Percentiles rank a stretch among this genome's conserved stretches.
phyloP scores from a whole-genome alignment of 2,888 invertebrate genomes.

The Eupithecia inturbata region DNA sequence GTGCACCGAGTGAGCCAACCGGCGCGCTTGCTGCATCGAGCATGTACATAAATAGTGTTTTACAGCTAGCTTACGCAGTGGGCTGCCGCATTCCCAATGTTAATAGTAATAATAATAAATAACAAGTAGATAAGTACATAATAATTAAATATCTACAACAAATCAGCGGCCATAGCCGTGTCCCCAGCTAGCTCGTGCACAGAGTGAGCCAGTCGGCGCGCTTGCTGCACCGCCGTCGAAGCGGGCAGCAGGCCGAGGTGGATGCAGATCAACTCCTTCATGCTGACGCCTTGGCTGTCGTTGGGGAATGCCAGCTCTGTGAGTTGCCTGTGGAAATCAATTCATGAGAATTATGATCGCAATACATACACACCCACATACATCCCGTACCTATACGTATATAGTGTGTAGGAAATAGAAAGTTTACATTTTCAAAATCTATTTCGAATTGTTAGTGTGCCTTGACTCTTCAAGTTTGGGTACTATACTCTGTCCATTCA shows the following conservation, averaged over 20 bases:
- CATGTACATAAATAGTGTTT: not conserved
- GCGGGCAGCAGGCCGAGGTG: constrained; percentile 93
- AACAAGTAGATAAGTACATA: not conserved
- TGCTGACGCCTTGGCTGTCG: constrained; percentile 66
- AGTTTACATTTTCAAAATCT: too few species aligned
- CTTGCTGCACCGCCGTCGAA: constrained; percentile 92
- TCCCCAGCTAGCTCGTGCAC: constrained; percentile 88
- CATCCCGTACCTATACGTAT: too few species aligned
- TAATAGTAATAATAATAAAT: not conserved
- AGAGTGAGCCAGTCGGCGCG: constrained; percentile 91
- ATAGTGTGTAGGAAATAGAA: too few species aligned
- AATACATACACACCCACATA: not conserved
- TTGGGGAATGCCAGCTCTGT: constrained; percentile 72
- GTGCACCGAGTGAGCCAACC: constrained; percentile 91
- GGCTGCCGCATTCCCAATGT: not conserved
- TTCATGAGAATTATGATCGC: not conserved
- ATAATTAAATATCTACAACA: constrained; percentile 50
- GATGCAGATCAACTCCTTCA: constrained; percentile 90
- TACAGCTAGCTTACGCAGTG: not conserved
- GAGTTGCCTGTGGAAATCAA: constrained; percentile 66
- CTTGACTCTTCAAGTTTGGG: too few species aligned
- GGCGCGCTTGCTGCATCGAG: constrained; percentile 89
- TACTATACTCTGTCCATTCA: too few species aligned
- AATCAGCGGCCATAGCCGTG: constrained; percentile 76
- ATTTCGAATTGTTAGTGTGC: too few species aligned